A percentile compares a stretch with the other conserved stretches of the same genome.
Evolutionary conservation across 2,888 invertebrate species (phyloP).

Genomic region (Coleophora deauratella): DNA sequence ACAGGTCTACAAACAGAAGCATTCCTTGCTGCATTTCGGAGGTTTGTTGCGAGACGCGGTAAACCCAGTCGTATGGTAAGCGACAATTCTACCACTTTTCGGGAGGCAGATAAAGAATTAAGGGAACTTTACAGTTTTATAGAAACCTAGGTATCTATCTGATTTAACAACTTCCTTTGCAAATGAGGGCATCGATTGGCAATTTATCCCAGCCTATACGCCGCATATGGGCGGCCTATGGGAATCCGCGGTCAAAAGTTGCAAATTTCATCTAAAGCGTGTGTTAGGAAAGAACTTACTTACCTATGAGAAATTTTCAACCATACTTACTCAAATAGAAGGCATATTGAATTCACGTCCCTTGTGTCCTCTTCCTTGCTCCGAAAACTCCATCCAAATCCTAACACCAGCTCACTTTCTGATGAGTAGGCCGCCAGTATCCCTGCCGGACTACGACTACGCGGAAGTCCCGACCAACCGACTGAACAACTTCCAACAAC

Average conservation of each 20-base stretch:
- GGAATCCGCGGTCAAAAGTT: constrained; percentile 11
- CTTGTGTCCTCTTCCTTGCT: constrained; percentile 20
- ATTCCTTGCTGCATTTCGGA: no score
- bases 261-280: constrained; percentile 11
- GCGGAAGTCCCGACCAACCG: no score
- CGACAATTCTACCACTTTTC: no score
- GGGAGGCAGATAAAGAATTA: no score
- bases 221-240: constrained; percentile 14
- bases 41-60: no score
- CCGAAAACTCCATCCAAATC: constrained; percentile 15
- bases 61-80: no score
- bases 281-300: not conserved
- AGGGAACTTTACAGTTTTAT: no score
- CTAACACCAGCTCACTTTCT: constrained; percentile 31
- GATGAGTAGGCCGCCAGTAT: constrained; percentile 19
- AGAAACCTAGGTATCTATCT: no score
- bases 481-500: no score
- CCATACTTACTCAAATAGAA: constrained; percentile 15
- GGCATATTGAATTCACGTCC: constrained; percentile 24
- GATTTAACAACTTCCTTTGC: not conserved
- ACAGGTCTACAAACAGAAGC: no score
- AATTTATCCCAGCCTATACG: constrained; percentile 10
- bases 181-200: constrained; percentile 3
- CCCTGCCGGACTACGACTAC: not conserved
- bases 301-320: constrained; percentile 11